phyloP scores from a whole-genome alignment of 1,140 invertebrate species.

The Tetragnatha versicolor region DNA sequence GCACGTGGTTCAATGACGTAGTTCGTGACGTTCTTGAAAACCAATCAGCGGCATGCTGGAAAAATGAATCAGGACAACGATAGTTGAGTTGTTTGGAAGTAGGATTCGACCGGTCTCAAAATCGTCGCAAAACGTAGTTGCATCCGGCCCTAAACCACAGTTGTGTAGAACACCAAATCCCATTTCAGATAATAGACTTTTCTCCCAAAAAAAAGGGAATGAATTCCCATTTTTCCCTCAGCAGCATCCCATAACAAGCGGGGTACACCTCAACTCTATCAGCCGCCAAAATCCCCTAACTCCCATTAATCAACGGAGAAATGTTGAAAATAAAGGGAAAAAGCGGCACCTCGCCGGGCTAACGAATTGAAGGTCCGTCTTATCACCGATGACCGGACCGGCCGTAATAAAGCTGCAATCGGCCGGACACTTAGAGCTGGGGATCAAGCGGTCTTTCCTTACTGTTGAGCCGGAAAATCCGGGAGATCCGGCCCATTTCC shows the following conservation, averaged over 20 bases:
- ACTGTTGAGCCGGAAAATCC: conserved; percentile 55
- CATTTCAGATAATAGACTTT: no score
- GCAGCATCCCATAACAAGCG: background rate
- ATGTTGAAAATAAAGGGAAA: conserved; percentile 41
- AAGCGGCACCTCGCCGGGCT: conserved; percentile 27
- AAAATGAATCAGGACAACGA: no score
- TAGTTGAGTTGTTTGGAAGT: no score
- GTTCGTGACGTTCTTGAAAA: no score
- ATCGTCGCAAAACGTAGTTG: no score
- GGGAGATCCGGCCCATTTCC: conserved; percentile 46
- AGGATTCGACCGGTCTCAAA: no score
- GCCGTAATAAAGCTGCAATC: conserved; percentile 53
- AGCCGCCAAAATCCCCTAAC: conserved; percentile 6
- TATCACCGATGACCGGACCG: conserved; percentile 49
- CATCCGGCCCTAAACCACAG: no score
- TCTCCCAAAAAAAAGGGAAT: no score
- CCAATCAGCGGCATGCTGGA: no score
- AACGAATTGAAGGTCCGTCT: conserved; percentile 52
- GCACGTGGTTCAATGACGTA: no score
- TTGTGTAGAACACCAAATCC: no score
- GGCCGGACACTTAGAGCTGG: conserved; percentile 45
- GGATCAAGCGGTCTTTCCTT: conserved; percentile 54
- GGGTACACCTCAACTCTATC: conserved; percentile 8
- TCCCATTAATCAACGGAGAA: conserved; percentile 34
- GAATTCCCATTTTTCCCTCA: background rate